These are phyloP conservation scores for Butorides virescens DNA, from an alignment of 2,113 vertebrate species.

Conservation along the genomic window DNA sequence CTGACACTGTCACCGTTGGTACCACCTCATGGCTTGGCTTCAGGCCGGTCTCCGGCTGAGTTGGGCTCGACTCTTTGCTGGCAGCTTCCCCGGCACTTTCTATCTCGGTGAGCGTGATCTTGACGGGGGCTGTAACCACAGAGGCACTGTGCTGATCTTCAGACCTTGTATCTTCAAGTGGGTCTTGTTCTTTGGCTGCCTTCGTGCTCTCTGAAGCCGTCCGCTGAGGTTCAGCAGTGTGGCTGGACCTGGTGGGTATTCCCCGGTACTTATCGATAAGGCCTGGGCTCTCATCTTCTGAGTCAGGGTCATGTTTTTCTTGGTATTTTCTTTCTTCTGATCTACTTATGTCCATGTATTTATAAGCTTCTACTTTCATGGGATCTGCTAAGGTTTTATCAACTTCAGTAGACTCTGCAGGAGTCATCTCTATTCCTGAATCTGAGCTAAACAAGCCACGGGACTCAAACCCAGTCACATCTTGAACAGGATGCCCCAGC, in stretches of 20 bases:
- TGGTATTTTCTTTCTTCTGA: conserved; percentile 77
- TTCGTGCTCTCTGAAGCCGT: background rate
- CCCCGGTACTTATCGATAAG: conserved; percentile 53
- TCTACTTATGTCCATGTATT: conserved; percentile 95
- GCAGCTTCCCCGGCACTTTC: conserved; percentile 63
- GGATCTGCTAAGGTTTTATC: conserved; percentile 81
- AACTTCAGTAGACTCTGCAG: conserved; percentile 80
- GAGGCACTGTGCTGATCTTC: conserved; percentile 71
- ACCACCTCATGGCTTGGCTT: conserved; percentile 88
- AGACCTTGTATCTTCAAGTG: conserved; percentile 74
- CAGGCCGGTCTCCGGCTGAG: conserved; percentile 76
- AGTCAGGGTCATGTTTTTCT: conserved; percentile 40
- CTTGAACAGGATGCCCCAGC: conserved; percentile 64
- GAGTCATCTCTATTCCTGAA: conserved; percentile 89
- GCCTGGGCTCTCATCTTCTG: conserved; percentile 70
- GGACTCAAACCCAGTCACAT: conserved; percentile 75
- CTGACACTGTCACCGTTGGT: conserved; percentile 90
- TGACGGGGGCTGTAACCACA: conserved; percentile 77
- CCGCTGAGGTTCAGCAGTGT: conserved; percentile 47
- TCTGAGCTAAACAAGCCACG: conserved; percentile 84
- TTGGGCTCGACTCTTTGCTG: conserved; percentile 34
- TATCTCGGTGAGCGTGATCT: conserved; percentile 85
- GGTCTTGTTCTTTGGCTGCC: conserved; percentile 56
- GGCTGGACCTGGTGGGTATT: conserved; percentile 43
- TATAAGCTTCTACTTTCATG: conserved; percentile 87